Conservation (phyloP, 2,888 invertebrate species). For the Cactoblastis cactorum region DNA sequence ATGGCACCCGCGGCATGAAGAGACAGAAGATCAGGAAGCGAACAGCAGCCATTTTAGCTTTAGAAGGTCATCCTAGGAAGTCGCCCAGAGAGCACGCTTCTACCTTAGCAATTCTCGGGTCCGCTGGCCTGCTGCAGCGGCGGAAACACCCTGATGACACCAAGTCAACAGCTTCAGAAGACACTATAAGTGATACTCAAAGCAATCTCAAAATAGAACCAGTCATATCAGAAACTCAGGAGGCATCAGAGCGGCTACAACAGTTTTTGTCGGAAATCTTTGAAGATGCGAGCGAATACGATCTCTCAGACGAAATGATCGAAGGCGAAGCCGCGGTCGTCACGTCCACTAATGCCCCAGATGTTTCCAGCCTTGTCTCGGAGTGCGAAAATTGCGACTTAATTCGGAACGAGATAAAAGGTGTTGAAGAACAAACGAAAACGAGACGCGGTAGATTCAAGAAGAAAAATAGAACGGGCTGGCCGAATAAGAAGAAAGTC, state of each 20-base stretch:
- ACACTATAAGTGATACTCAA: slow-evolving; percentile 57
- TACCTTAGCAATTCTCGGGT: slow-evolving; percentile 88
- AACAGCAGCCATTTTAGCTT: slow-evolving; percentile 47
- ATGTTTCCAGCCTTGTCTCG: slow-evolving; percentile 64
- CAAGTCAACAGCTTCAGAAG: slow-evolving; percentile 70
- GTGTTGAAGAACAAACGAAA: slow-evolving; percentile 40
- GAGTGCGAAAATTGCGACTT: slow-evolving; percentile 67
- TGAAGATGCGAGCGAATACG: slow-evolving; percentile 66
- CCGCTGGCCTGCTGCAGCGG: slow-evolving; percentile 78
- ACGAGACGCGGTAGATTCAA: slow-evolving; percentile 76
- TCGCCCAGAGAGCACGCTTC: slow-evolving; percentile 94
- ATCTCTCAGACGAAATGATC: slow-evolving; percentile 66
- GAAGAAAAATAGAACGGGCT: slow-evolving; percentile 89
- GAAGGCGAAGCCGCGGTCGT: slow-evolving; percentile 54
- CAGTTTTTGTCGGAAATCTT: slow-evolving; percentile 68
- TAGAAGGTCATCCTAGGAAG: slow-evolving; percentile 84
- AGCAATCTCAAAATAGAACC: slow-evolving; percentile 53
- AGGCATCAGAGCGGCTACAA: slow-evolving; percentile 60
- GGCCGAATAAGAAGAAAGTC: slow-evolving; percentile 82
- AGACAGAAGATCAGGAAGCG: slow-evolving; percentile 55
- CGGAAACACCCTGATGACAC: slow-evolving; percentile 65
- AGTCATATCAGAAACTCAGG: slow-evolving; percentile 47
- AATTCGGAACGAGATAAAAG: slow-evolving; percentile 56
- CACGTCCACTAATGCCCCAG: slow-evolving; percentile 57
- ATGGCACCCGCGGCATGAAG: slow-evolving; percentile 67